Evolutionary conservation across 1,140 invertebrate species (phyloP).

Genomic region (Lethrus apterus): DNA sequence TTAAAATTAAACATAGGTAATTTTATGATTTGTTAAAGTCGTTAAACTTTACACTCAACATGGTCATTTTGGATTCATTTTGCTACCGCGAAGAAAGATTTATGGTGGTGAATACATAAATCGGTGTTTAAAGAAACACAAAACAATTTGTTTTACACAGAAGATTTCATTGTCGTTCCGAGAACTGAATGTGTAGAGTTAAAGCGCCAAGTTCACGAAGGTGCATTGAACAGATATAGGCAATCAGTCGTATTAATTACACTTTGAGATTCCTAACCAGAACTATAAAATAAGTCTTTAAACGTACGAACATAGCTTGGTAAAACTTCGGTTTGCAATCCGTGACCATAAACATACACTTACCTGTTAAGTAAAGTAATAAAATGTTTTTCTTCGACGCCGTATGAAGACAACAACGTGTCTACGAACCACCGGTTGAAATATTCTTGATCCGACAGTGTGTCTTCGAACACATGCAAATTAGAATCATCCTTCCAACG

Average conservation of each 20-base stretch:
- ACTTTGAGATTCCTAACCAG: background rate
- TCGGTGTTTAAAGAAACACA: no score
- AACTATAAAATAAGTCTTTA: constrained; percentile 4
- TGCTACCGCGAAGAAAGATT: no score
- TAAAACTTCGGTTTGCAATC: background rate
- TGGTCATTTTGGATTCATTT: no score
- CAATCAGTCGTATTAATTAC: background rate
- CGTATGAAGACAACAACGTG: constrained; percentile 20
- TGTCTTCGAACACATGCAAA: constrained; percentile 36
- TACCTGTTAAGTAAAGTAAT: constrained; percentile 28
- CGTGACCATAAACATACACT: constrained; percentile 6
- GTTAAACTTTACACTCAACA: no score
- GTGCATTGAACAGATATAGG: constrained; percentile 4
- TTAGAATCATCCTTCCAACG: constrained; percentile 36
- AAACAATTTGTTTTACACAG: no score
- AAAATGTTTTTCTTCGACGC: constrained; percentile 24
- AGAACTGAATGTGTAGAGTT: no score
- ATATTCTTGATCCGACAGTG: constrained; percentile 24
- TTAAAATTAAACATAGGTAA: no score
- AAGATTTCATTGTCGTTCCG: no score
- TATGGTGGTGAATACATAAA: no score
- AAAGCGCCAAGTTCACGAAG: no score
- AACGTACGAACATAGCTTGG: constrained; percentile 2
- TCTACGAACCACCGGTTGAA: constrained; percentile 36
- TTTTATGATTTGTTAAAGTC: no score